A percentile compares a stretch with the other conserved stretches of the same genome.
Conservation (phyloP, 2,113 vertebrate genomes). For the Pseudolaguvia tuberculata region DNA sequence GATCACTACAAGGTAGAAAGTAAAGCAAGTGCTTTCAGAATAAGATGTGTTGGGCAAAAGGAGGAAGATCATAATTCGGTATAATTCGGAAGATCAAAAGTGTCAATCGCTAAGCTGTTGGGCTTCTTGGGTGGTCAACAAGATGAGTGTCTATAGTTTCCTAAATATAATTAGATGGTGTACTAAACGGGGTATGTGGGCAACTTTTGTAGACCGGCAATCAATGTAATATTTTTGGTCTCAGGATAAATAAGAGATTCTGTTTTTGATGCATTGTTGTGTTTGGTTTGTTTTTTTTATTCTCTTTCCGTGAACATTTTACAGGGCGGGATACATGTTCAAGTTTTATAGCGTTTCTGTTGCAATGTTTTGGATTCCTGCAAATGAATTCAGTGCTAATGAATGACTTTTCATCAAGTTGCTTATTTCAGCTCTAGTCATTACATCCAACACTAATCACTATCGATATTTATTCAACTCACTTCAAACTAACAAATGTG, state of each 20-base stretch:
- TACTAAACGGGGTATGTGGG: conserved; percentile 57
- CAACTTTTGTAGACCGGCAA: conserved; percentile 29
- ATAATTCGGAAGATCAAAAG: conserved; percentile 58
- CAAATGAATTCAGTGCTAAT: background rate
- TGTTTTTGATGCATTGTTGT: conserved; percentile 30
- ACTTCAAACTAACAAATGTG: conserved; percentile 66
- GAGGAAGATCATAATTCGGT: conserved; percentile 51
- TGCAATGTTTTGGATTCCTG: background rate
- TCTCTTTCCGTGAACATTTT: background rate
- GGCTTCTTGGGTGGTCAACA: conserved; percentile 68
- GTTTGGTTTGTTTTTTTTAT: background rate
- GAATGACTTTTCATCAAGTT: background rate
- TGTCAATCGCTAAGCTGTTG: conserved; percentile 54
- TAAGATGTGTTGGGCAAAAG: background rate
- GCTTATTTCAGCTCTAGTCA: conserved; percentile 30
- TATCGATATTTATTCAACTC: conserved; percentile 64
- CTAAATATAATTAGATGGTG: conserved; percentile 70
- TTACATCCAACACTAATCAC: conserved; percentile 36
- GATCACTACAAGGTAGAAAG: conserved; percentile 50
- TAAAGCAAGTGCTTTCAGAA: conserved; percentile 44
- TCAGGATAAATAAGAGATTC: conserved; percentile 1
- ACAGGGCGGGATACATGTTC: background rate
- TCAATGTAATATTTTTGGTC: too few species aligned
- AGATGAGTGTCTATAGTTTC: conserved; percentile 68
- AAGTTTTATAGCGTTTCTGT: conserved; percentile 4